Conservation (phyloP, 2,888 invertebrate species). For the Trachelus iudaicus region DNA sequence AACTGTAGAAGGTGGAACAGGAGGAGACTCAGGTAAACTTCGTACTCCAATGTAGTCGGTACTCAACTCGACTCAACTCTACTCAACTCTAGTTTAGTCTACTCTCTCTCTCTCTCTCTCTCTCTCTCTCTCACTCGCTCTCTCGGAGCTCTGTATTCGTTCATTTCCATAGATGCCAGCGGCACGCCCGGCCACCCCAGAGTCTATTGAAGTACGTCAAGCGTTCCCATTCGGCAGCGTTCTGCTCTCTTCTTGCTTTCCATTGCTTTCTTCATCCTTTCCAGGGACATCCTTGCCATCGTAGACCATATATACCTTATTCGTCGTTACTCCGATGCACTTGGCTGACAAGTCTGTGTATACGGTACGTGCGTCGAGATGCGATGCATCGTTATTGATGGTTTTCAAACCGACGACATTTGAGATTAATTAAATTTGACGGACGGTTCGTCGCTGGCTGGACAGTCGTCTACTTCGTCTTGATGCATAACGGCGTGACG, state of each 20-base stretch:
- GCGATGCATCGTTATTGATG: background rate
- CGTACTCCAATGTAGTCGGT: slow-evolving; percentile 1
- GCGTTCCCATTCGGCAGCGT: slow-evolving; percentile 15
- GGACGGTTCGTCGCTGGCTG: background rate
- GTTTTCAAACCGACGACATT: background rate
- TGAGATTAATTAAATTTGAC: background rate
- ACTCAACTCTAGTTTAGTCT: background rate
- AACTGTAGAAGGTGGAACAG: background rate
- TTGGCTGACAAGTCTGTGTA: background rate
- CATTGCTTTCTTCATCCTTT: background rate
- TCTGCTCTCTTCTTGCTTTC: background rate
- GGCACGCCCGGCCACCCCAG: slow-evolving; percentile 23
- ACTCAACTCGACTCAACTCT: background rate
- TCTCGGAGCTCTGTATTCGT: slow-evolving; percentile 21
- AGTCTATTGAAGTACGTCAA: slow-evolving; percentile 15
- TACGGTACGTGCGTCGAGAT: background rate
- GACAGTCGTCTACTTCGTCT: background rate
- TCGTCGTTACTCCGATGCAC: background rate
- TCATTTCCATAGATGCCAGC: slow-evolving; percentile 43
- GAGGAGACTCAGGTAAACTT: background rate
- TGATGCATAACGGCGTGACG: background rate
- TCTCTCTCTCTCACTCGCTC: background rate
- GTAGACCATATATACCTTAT: background rate
- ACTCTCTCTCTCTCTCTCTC: background rate
- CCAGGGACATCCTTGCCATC: background rate